Base-by-base conservation (phyloP, 92 coral and sea anemone genomes). In the Umimayanthus chanpuru region DNA sequence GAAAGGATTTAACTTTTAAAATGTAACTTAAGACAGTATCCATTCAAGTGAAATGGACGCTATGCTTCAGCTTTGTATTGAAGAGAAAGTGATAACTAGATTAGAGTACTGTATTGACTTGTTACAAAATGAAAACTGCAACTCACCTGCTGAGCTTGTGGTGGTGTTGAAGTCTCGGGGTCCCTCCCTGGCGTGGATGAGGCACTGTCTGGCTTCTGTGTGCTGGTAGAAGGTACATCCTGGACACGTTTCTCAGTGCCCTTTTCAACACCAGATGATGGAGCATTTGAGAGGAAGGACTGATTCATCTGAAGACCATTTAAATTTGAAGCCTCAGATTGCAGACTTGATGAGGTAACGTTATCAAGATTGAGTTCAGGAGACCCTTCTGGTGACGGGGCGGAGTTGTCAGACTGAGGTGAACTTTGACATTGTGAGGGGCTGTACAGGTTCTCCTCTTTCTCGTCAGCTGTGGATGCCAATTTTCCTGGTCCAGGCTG, bases 361-460 rank as follows among this genome's bases (percentile, higher is more conserved):
- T 93, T 94, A 14, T 91, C 98, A 30, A 97, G 92, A 65, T 92
- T 93, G 47, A 97, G 87, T 85, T 97, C 99, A 0, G 99, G 99
- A 20, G 99, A 97, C 4, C 99, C 99, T 23, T 91, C 93, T 4
- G 99, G 99, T 25, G 99, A 97, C 14, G 99, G 99, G 14, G 98
- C 98, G 61, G 99, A 97, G 68, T 87, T 84, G 76, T 91, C 98
- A 25, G 99, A 97, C 66, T 93, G 92, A 30, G 99, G 99, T 36
- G 99, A 97, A 70, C 81, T 87, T 29, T 77, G 82, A 38, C 80
- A 85, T 49, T 23, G 75, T 53, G 80, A 76, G 50, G 90, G 64
- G 49, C 90, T 92, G 29, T 92, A 86, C 32, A 81, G 77, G 23
- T 73, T 75, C 71, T 78, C 85, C 5, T 88, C 81, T 73, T 79